phyloP scores from a whole-genome alignment of 64 coral and sea anemone genomes.

The Platygyra sinensis region DNA sequence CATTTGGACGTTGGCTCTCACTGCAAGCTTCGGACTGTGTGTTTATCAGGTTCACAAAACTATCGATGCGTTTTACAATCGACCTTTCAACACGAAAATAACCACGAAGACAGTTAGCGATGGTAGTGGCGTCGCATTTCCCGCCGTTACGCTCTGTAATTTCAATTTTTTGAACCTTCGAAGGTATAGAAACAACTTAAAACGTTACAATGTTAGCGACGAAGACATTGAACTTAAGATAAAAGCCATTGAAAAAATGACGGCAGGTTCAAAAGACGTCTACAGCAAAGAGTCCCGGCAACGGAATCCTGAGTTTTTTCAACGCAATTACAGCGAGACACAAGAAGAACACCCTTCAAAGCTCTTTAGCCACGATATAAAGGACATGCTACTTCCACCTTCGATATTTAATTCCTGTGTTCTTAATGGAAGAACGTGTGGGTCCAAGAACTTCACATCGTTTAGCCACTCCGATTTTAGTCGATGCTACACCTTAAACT shows the following conservation, averaged over 20 bases:
- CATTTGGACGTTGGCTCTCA: constrained; percentile 5
- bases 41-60: neutral
- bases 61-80: neutral
- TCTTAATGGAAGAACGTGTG: neutral
- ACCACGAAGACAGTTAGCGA: neutral
- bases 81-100: constrained; percentile 45
- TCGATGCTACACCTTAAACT: constrained; percentile 26
- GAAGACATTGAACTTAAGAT: neutral
- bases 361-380: neutral
- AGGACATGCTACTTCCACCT: constrained; percentile 34
- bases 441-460: neutral
- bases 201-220: neutral
- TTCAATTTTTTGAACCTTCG: constrained; percentile 10
- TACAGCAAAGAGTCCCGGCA: neutral
- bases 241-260: neutral
- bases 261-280: too few relatives aligned
- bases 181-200: neutral
- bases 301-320: neutral
- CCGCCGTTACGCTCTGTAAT: constrained; percentile 45
- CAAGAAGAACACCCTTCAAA: neutral
- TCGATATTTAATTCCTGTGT: neutral
- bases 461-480: neutral
- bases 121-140: neutral
- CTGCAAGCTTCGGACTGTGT: neutral
- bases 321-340: neutral